Evolutionary conservation across 2,888 invertebrate genomes (phyloP).

Genomic region (Zele albiditarsus): DNA sequence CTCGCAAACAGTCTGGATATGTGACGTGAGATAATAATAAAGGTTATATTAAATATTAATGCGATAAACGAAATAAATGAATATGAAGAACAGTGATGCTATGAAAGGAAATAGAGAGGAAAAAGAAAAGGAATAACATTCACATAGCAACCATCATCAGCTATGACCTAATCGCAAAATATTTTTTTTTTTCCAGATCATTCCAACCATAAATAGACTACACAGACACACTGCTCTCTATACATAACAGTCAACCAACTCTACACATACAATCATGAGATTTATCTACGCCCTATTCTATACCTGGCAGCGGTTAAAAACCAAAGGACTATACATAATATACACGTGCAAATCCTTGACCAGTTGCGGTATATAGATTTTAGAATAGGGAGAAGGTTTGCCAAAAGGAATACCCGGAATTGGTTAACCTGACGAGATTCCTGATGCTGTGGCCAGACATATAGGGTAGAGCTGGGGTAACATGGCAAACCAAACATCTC

Average conservation of each 20-base stretch:
- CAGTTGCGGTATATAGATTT: conserved; percentile 18
- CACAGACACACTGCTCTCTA: neutral
- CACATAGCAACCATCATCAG: neutral
- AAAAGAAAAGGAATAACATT: neutral
- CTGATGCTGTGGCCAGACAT: neutral
- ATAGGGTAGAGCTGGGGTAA: neutral
- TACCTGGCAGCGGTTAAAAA: conserved; percentile 12
- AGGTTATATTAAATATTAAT: neutral
- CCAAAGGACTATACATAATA: conserved; percentile 16
- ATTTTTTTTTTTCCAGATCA: neutral
- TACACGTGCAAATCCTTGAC: conserved; percentile 27
- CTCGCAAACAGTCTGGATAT: neutral
- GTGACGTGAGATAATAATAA: neutral
- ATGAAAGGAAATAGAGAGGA: neutral
- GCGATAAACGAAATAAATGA: neutral
- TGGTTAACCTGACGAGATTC: neutral
- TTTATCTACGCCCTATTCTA: conserved; percentile 6
- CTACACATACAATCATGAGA: neutral
- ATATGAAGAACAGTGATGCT: neutral
- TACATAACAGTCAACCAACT: neutral
- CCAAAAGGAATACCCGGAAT: conserved; percentile 13
- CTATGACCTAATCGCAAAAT: neutral
- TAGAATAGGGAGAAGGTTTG: neutral
- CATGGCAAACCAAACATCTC: neutral
- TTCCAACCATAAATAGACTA: neutral